Evolutionary conservation across 2,113 vertebrate species (phyloP), one percentile per base, ranked within the genome.

Genomic region (Epinephelus moara): DNA sequence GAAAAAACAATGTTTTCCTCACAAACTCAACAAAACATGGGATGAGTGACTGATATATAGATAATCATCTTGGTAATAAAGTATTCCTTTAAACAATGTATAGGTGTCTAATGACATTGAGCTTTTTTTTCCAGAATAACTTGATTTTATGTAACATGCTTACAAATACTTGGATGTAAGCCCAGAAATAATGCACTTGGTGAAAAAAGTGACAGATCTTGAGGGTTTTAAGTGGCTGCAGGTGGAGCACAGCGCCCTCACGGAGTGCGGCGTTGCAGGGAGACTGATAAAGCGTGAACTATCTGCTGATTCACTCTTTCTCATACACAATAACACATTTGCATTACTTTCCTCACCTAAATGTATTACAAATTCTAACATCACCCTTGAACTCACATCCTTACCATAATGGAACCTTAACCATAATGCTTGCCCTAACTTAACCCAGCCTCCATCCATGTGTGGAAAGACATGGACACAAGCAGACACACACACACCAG

Each of bases 191-290:
- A 57, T 55, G 11, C 37, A 33, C 62, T 13, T 4, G 52, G 10
- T 33, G 13, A 15, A 33, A 64, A 70, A 50, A 30, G 42, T 40
- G 59, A 75, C 45, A 67, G 21, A 67, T 57, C 19, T 53, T 8
- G 23, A 59, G 23, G 45, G 25, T 59, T 78, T 71, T 18, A 57
- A 84, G 64, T 47, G 50, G 3, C 37, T 77, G 27, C 78, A 84
- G 70, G 59, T 88, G 78, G 52, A 72, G 56, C 6, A 11, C 17
- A 47, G 37, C 13, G 11, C 64, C 25, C 19, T 66, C 11, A 25
- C 67, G 37, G 17, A 23, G 13, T 33, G 21, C 18, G 15, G 14
- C 70, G 9, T 12, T 53, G 21, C 27, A 70, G 30, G 71, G 19
- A 55, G 49, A 69, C 56, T 69, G 13, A 82, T 64, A 64, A 63